These are phyloP conservation scores for Griposia aprilina DNA, from an alignment of 2,888 invertebrate species.

Conservation along the genomic window DNA sequence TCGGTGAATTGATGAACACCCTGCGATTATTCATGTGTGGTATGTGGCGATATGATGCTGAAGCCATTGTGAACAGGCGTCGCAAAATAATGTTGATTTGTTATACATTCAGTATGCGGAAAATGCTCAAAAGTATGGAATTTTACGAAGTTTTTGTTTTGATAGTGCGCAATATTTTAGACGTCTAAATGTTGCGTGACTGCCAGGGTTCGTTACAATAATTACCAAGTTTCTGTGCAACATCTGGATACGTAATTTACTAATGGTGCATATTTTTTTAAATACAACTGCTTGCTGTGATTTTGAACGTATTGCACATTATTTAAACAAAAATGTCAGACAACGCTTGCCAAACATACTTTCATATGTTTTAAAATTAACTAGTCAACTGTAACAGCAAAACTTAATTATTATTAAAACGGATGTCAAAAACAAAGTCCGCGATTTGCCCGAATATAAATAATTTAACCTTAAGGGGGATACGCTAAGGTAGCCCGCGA, in stretches of 20 bases:
- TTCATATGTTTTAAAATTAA: slow-evolving; percentile 26
- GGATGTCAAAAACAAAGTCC: background rate
- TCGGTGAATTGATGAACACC: background rate
- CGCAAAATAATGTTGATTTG: slow-evolving; percentile 24
- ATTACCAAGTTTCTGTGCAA: background rate
- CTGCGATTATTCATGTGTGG: background rate
- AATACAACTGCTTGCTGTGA: too few species aligned
- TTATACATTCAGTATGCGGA: slow-evolving; percentile 41
- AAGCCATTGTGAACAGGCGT: slow-evolving; percentile 13
- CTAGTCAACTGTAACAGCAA: slow-evolving; percentile 43
- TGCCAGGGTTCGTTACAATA: background rate
- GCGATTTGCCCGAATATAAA: background rate
- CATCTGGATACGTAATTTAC: background rate
- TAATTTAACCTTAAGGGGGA: background rate
- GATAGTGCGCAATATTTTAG: slow-evolving; percentile 3
- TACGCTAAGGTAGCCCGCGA: too few species aligned
- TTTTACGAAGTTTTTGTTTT: background rate
- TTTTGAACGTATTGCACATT: background rate
- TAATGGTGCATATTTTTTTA: background rate
- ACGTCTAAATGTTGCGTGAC: background rate
- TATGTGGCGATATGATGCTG: background rate
- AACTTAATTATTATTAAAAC: slow-evolving; percentile 35
- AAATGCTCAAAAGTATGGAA: background rate
- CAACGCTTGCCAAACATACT: slow-evolving; percentile 40
- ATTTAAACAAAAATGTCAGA: slow-evolving; percentile 3